Percentiles rank a stretch among this genome's conserved stretches.
phyloP scores from a whole-genome alignment of 2,113 vertebrate genomes.

The Cebidichthys violaceus region DNA sequence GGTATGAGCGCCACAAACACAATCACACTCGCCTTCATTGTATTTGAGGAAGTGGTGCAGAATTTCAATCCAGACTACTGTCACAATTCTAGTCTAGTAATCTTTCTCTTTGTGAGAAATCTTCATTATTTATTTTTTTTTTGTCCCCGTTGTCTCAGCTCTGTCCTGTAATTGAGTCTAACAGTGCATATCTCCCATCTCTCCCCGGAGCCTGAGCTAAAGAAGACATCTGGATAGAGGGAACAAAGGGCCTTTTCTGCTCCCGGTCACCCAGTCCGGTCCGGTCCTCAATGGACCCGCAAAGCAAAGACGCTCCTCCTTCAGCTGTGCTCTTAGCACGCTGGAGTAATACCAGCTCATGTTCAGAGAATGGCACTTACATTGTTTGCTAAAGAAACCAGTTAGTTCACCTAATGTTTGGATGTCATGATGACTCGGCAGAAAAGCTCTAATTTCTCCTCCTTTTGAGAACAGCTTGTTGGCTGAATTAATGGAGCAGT shows the following conservation, averaged over 20 bases:
- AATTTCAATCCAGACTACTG: background rate
- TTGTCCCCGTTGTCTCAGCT: background rate
- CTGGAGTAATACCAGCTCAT: slow-evolving; percentile 16
- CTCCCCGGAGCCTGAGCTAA: slow-evolving; percentile 19
- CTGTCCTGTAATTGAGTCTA: slow-evolving; percentile 17
- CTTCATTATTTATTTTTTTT: background rate
- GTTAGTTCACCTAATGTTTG: background rate
- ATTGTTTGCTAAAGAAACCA: background rate
- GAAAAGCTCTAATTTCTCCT: background rate
- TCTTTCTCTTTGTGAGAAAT: background rate
- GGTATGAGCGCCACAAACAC: background rate
- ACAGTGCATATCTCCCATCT: slow-evolving; percentile 41
- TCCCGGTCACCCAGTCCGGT: slow-evolving; percentile 33
- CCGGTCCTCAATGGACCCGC: slow-evolving; percentile 15
- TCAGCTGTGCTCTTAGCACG: slow-evolving; percentile 31
- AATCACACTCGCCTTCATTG: background rate
- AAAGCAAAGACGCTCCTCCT: slow-evolving; percentile 37
- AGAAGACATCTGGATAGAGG: slow-evolving; percentile 58
- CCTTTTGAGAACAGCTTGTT: too few species aligned
- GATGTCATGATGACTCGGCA: background rate
- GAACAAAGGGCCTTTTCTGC: slow-evolving; percentile 68
- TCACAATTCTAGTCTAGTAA: background rate
- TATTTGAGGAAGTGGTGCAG: background rate
- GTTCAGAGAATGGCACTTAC: slow-evolving; percentile 12
- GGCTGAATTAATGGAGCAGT: background rate